Conservation (phyloP, 2,113 vertebrate species). For the Channa argus region DNA sequence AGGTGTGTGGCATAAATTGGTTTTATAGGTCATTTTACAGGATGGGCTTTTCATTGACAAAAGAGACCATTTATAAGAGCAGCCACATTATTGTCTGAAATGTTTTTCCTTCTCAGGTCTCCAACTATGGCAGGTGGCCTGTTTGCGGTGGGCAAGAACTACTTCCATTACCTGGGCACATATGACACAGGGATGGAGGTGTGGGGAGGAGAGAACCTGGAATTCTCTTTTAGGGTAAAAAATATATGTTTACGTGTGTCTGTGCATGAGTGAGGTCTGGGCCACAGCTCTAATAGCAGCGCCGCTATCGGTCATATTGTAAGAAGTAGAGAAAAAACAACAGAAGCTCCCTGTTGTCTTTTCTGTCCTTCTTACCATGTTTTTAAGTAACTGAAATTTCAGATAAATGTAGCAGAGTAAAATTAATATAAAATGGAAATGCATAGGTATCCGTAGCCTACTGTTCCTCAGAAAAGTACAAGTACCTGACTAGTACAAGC, state of each 20-base stretch:
- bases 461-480: no score
- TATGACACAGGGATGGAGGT: conserved; percentile 99
- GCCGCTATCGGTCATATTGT: no score
- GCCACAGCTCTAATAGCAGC: no score
- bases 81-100: background rate
- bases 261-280: background rate
- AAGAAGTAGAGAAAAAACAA: no score
- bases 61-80: background rate
- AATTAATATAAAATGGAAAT: no score
- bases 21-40: background rate
- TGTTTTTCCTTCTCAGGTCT: conserved; percentile 83
- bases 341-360: no score
- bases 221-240: conserved; percentile 97
- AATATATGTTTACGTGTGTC: background rate
- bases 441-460: no score
- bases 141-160: conserved; percentile 93
- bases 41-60: background rate
- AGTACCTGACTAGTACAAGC: no score
- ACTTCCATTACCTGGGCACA: conserved; percentile 96
- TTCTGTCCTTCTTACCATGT: no score
- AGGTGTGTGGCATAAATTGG: conserved; percentile 79
- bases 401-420: no score
- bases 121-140: conserved; percentile 99
- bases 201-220: conserved; percentile 99
- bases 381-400: no score